These are phyloP conservation scores for Lathronympha strigana DNA, from an alignment of 2,888 invertebrate species.

Conservation along the genomic window DNA sequence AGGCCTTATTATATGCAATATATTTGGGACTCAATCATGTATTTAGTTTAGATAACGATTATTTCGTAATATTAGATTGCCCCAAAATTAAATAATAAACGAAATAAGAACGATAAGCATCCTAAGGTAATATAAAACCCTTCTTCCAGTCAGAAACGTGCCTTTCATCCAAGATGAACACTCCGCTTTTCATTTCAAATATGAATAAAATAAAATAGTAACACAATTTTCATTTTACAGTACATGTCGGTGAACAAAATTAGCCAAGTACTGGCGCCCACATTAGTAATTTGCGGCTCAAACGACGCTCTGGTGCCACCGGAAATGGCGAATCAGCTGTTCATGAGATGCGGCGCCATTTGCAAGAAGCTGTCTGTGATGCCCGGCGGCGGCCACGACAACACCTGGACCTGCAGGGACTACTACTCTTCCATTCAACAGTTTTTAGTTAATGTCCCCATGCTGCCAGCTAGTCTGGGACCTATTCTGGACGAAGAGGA, in stretches of 20 bases:
- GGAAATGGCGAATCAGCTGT: conserved; percentile 93
- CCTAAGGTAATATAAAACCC: no score
- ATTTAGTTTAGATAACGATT: no score
- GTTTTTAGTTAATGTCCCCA: conserved; percentile 74
- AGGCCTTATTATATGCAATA: no score
- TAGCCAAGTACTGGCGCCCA: conserved; percentile 88
- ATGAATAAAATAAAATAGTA: not conserved
- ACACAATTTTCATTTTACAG: conserved; percentile 73
- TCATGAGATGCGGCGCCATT: conserved; percentile 88
- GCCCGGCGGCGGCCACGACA: conserved; percentile 95
- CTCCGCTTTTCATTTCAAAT: no score
- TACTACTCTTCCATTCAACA: conserved; percentile 86
- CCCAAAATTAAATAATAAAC: no score
- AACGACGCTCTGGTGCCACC: conserved; percentile 95
- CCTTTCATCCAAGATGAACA: no score
- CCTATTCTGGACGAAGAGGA: conserved; percentile 58
- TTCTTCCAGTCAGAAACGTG: no score
- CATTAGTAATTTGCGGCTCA: conserved; percentile 94
- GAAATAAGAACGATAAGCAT: no score
- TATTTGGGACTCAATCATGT: no score
- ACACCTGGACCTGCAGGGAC: conserved; percentile 95
- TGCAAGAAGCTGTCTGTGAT: conserved; percentile 91
- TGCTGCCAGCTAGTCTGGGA: conserved; percentile 60
- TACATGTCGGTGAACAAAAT: conserved; percentile 91
- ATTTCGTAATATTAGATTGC: no score